Conservation (phyloP, 1,140 invertebrate species). For the Hetaerina americana region DNA sequence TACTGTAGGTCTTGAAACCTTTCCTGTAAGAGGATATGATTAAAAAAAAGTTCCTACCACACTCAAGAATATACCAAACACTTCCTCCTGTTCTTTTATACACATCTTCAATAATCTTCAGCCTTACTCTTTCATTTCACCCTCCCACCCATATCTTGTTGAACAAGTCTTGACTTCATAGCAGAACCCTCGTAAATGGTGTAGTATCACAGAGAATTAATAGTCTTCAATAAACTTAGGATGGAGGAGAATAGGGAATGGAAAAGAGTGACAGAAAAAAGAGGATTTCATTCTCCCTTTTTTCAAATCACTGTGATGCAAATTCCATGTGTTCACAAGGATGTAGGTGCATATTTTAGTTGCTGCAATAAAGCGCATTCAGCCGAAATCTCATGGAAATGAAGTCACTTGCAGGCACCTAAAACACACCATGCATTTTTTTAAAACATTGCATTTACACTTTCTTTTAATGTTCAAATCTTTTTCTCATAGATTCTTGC, state of each 20-base stretch:
- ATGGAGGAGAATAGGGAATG: neutral
- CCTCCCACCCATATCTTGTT: neutral
- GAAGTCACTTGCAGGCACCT: neutral
- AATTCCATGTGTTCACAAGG: neutral
- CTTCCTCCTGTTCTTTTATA: neutral
- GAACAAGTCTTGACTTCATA: neutral
- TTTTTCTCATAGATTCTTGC: neutral
- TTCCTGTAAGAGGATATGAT: neutral
- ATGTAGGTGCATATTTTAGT: neutral
- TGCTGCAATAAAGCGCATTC: neutral
- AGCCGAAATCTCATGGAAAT: neutral
- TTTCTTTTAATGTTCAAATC: neutral
- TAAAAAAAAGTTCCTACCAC: conserved; percentile 1
- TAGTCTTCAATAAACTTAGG: neutral
- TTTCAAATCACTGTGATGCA: neutral
- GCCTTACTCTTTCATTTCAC: neutral
- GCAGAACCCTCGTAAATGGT: conserved; percentile 10
- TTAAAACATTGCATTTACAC: neutral
- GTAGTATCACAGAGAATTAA: conserved; percentile 17
- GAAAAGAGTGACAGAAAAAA: neutral
- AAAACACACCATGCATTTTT: neutral
- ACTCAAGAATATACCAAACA: neutral
- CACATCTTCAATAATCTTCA: neutral
- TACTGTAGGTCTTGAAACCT: conserved; percentile 1
- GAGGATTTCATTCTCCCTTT: neutral